A percentile compares a stretch with the other conserved stretches of the same genome.
Evolutionary conservation across 2,888 invertebrate genomes (phyloP).

Genomic region (Synanthedon andrenaeformis): DNA sequence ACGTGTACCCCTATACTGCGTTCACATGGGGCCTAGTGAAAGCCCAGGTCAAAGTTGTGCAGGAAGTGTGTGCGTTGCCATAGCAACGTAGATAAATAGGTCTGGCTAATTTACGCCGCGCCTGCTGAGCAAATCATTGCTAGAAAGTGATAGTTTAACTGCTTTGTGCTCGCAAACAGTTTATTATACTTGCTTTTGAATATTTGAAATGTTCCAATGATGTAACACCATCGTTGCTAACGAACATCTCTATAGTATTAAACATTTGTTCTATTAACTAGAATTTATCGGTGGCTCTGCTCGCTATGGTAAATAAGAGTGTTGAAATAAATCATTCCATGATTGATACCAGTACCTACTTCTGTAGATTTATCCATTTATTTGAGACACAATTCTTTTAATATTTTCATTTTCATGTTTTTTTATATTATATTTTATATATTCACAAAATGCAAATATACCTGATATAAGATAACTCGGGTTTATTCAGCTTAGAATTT

Average conservation of each 20-base stretch:
- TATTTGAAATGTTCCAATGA: neutral
- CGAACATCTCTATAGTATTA: too few relatives aligned
- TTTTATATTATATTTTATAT: too few relatives aligned
- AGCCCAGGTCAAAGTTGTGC: constrained; percentile 23
- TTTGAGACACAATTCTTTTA: too few relatives aligned
- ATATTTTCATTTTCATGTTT: too few relatives aligned
- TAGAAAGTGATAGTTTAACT: constrained; percentile 18
- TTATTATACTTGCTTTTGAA: neutral
- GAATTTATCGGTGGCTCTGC: neutral
- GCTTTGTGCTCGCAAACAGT: neutral
- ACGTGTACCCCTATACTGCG: too few relatives aligned
- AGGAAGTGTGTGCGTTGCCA: constrained; percentile 25
- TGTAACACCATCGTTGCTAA: neutral
- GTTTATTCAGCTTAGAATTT: too few relatives aligned
- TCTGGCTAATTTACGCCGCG: constrained; percentile 21
- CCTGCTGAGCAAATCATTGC: constrained; percentile 22
- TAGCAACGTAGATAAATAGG: constrained; percentile 17
- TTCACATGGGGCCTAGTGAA: constrained; percentile 14
- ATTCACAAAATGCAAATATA: too few relatives aligned
- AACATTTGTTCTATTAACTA: neutral
- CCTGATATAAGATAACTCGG: too few relatives aligned
- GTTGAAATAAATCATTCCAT: neutral
- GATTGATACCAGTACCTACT: neutral
- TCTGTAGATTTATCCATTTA: too few relatives aligned
- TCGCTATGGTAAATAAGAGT: neutral